Conservation (phyloP, 2,888 invertebrate genomes). For the Palloptera scutellata region DNA sequence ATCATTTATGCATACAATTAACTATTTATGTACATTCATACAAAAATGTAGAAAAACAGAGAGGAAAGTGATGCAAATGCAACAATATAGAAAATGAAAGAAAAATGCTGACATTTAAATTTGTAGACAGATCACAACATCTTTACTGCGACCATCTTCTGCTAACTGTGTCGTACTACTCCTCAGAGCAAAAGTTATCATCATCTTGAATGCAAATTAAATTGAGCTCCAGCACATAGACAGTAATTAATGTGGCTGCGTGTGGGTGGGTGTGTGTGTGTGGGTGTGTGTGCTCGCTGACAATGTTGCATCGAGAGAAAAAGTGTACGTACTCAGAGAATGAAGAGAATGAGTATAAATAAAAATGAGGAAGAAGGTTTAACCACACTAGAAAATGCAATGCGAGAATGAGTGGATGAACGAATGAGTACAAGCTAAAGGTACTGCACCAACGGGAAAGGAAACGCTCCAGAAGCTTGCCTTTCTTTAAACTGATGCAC, state of each 20-base stretch:
- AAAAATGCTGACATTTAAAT: neutral
- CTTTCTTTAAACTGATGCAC: too few species aligned
- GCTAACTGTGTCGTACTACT: too few species aligned
- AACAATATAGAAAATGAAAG: neutral
- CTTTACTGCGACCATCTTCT: too few species aligned
- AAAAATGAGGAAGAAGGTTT: conserved; percentile 17
- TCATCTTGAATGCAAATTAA: conserved; percentile 42
- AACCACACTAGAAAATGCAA: conserved; percentile 22
- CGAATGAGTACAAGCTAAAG: conserved; percentile 22
- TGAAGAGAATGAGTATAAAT: conserved; percentile 24
- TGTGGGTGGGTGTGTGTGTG: too few species aligned
- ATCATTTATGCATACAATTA: too few species aligned
- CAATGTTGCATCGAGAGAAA: too few species aligned
- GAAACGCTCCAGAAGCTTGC: too few species aligned
- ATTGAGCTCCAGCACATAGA: conserved; percentile 36
- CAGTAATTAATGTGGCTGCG: conserved; percentile 41
- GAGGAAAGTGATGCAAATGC: neutral
- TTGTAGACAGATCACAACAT: too few species aligned
- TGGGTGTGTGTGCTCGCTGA: too few species aligned
- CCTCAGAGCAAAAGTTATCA: conserved; percentile 20
- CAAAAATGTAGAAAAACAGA: too few species aligned
- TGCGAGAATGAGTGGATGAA: neutral
- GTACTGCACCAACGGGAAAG: neutral
- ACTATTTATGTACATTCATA: too few species aligned
- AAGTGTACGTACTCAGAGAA: neutral